Evolutionary conservation across 2,113 vertebrate species (phyloP).

Genomic region (Nothoprocta pentlandii): DNA sequence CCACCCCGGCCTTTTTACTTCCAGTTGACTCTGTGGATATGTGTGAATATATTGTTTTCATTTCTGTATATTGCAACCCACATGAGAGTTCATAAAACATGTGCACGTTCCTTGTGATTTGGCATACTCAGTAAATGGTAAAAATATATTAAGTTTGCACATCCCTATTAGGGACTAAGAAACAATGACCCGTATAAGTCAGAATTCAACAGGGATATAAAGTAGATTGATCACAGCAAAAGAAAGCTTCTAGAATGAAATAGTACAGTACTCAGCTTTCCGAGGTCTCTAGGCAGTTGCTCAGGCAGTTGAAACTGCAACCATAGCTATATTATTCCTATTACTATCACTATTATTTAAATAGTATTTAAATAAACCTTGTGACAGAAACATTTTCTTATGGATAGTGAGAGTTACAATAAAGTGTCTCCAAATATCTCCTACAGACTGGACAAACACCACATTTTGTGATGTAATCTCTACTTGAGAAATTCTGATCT

Average conservation of each 20-base stretch:
- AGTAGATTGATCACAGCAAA: conserved; percentile 23
- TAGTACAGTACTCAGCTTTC: not conserved
- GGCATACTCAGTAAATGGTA: conserved; percentile 12
- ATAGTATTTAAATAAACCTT: not conserved
- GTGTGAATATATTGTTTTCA: conserved; percentile 25
- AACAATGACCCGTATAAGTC: conserved; percentile 12
- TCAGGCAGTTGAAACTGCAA: not conserved
- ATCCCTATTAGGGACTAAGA: conserved; percentile 34
- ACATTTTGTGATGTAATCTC: not conserved
- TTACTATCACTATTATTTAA: not conserved
- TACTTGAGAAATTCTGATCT: not conserved
- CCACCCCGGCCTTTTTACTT: not conserved
- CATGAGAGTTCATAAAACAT: conserved; percentile 44
- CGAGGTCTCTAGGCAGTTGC: not conserved
- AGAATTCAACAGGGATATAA: conserved; percentile 34
- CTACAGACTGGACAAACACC: not conserved
- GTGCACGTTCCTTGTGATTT: conserved; percentile 4
- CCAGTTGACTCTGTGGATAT: conserved; percentile 20
- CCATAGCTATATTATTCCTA: not conserved
- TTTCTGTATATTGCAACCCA: conserved; percentile 24
- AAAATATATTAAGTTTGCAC: conserved; percentile 49
- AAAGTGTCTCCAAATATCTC: not conserved
- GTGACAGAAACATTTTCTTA: not conserved
- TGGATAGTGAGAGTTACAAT: not conserved
- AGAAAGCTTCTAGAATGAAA: conserved; percentile 34